phyloP scores from a whole-genome alignment of 2,797 vertebrate genomes.

The Notamacropus eugenii region DNA sequence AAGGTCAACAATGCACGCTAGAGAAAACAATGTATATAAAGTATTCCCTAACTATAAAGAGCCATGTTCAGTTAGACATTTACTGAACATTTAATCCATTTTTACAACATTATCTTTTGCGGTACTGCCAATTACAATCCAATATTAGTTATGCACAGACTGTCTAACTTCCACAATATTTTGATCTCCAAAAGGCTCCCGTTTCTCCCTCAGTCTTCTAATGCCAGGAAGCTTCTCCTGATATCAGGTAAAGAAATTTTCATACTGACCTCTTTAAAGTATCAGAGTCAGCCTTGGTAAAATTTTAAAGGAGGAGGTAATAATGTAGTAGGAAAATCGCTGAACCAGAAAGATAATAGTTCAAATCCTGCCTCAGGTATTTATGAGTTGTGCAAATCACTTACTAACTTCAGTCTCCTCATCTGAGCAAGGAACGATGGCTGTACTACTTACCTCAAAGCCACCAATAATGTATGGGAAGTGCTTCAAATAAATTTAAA shows the following conservation, averaged over 20 bases:
- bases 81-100: background rate
- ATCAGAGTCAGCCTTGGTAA: background rate
- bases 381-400: background rate
- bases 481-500: background rate
- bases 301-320: background rate
- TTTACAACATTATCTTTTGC: background rate
- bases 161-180: background rate
- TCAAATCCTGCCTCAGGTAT: background rate
- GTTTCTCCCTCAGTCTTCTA: background rate
- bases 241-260: background rate
- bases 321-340: background rate
- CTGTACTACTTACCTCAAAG: background rate
- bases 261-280: background rate
- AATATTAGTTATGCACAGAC: background rate
- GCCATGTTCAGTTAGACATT: background rate
- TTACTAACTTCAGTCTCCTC: background rate
- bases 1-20: background rate
- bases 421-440: background rate
- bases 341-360: background rate
- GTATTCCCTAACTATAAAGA: background rate
- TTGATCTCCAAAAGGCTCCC: background rate
- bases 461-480: background rate
- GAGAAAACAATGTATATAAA: background rate
- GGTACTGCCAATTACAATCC: background rate
- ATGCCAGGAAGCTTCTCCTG: background rate